Base-by-base conservation (phyloP, 2,113 vertebrate species). In the Erythrocercus mccallii region DNA sequence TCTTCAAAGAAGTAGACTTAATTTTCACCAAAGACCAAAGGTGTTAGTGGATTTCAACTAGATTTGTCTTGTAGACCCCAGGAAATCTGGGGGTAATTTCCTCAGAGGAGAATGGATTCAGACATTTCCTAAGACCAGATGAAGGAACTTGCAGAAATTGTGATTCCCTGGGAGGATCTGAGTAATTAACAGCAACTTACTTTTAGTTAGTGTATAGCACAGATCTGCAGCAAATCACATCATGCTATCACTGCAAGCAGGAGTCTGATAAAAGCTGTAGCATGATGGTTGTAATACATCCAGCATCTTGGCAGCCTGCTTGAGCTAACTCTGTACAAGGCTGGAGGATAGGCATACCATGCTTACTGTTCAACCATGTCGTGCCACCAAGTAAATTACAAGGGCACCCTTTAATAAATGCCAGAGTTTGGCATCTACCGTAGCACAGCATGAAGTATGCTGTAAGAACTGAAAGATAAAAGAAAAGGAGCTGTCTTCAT, bases 251-350 rank as follows among this genome's bases (percentile, higher is more conserved):
- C 22, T 62, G 64, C 56, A 84, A 74, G 33, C 23, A 58, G 65
- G 20, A 78, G 35, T 37, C 56, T 83, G 47, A 70, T 47, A 58
- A 70, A 70, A 0, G 27, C 20, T 30, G 53, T 19, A 66, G 47
- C 27, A 25, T 10, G 33, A 70, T 15, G 21, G 64, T 2, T 77
- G 11, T 22, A 53, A 38, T 47, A 33, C 4, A 54, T 70, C 4
- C 30, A 62, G 25, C 1, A 4, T 18, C 51, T 27, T 3, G 3
- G 31, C 47, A 86, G n/a, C 20, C 40, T 81, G 27, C 28, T 77
- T 56, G 35, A 57, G 28, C 22, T 79, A 44, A 37, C 42, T 61
- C 64, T 74, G 21, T 37, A 48, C 14, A 7, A 0, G 0, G 10
- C 28, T 76, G 45, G 40, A 81, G 27, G 25, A 76, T 21, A 85